Evolutionary conservation across 2,113 vertebrate genomes (phyloP).

Genomic region (Electrona antarctica): DNA sequence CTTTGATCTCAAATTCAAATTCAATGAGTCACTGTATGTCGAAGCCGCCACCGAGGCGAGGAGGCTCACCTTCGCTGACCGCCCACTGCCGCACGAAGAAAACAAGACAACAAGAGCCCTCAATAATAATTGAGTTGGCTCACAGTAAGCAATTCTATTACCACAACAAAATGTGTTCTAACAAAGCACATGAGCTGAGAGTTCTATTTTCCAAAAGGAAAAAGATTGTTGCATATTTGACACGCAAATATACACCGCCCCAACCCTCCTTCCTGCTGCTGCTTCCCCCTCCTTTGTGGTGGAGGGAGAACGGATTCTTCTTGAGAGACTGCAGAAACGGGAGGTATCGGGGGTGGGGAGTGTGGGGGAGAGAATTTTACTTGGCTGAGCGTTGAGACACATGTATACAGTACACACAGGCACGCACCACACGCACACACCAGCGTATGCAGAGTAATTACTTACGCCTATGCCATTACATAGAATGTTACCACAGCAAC

Average conservation of each 20-base stretch:
- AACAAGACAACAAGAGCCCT: constrained; percentile 66
- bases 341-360: background rate
- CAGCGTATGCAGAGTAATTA: no score
- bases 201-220: constrained; percentile 30
- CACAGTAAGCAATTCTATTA: constrained; percentile 72
- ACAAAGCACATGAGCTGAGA: constrained; percentile 40
- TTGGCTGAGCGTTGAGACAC: constrained; percentile 19
- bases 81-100: constrained; percentile 9
- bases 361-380: background rate
- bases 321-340: constrained; percentile 14
- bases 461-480: no score
- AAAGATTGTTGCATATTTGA: constrained; percentile 39
- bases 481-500: no score
- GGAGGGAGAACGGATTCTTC: constrained; percentile 18
- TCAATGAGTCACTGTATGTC: constrained; percentile 53
- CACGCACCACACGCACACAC: background rate
- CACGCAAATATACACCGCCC: constrained; percentile 10
- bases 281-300: background rate
- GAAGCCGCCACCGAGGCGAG: constrained; percentile 43
- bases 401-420: background rate
- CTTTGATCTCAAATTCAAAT: constrained; percentile 67
- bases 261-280: background rate
- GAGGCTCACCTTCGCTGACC: constrained; percentile 4
- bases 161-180: constrained; percentile 45
- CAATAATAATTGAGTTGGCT: constrained; percentile 69